These are phyloP conservation scores for Psilanteris sp. DNA, from an alignment of 1,140 invertebrate genomes.

Conservation along the genomic window DNA sequence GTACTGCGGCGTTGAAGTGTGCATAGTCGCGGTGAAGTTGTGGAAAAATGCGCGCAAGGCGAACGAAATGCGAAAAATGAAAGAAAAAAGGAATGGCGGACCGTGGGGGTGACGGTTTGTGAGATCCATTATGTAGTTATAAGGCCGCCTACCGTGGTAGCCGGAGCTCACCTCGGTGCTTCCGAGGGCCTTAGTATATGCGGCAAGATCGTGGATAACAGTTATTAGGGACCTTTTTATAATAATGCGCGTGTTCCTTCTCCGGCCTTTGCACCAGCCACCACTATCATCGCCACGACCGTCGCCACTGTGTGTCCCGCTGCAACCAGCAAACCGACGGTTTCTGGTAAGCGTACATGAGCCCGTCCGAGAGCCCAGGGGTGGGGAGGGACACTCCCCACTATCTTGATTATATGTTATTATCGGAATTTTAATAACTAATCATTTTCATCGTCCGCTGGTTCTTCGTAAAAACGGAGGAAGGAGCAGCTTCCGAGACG, in stretches of 20 bases:
- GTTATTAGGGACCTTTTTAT: slow-evolving; percentile 79
- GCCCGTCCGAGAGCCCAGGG: slow-evolving; percentile 67
- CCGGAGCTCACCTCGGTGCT: slow-evolving; percentile 59
- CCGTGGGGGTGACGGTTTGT: slow-evolving; percentile 44
- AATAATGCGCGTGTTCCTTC: slow-evolving; percentile 75
- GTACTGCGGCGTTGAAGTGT: too few relatives aligned
- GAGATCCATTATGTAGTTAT: slow-evolving; percentile 69
- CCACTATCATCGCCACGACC: slow-evolving; percentile 61
- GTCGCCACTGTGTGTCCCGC: slow-evolving; percentile 62
- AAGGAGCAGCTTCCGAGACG: slow-evolving; percentile 75
- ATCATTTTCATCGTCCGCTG: slow-evolving; percentile 76
- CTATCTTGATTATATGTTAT: slow-evolving; percentile 80
- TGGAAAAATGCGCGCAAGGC: too few relatives aligned
- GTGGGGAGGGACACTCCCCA: slow-evolving; percentile 77
- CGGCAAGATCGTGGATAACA: slow-evolving; percentile 78
- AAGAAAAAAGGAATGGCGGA: slow-evolving; percentile 41
- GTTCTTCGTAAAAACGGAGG: slow-evolving; percentile 74
- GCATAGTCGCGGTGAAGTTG: too few relatives aligned
- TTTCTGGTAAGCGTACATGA: slow-evolving; percentile 57
- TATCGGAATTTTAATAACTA: slow-evolving; percentile 81
- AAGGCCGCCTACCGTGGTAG: slow-evolving; percentile 72
- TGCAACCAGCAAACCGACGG: slow-evolving; percentile 60
- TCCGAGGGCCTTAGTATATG: slow-evolving; percentile 62
- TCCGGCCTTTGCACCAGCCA: slow-evolving; percentile 70
- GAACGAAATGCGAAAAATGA: too few relatives aligned